phyloP scores from a whole-genome alignment of 2,113 vertebrate species.

The Crotalus horridus region DNA sequence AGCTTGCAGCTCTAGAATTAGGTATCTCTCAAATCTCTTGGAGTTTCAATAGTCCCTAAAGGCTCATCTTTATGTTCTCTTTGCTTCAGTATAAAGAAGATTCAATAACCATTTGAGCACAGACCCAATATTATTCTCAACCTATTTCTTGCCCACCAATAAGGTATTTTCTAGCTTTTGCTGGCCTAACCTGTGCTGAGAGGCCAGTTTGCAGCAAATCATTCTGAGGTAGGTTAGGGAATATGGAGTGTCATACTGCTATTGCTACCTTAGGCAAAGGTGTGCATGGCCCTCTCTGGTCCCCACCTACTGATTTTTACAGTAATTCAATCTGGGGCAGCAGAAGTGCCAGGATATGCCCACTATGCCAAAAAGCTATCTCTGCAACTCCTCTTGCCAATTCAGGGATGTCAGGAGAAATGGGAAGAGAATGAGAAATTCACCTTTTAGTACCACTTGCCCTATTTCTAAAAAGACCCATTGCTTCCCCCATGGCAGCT shows the following conservation, averaged over 20 bases:
- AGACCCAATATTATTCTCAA: not conserved
- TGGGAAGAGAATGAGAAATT: not conserved
- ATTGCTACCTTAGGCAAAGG: not conserved
- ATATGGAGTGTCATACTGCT: not conserved
- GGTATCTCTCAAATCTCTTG: not conserved
- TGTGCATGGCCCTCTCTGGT: not conserved
- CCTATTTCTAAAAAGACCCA: not conserved
- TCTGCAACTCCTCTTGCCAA: not conserved
- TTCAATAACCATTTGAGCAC: not conserved
- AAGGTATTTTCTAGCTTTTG: not conserved
- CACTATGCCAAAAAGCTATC: not conserved
- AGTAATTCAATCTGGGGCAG: not conserved
- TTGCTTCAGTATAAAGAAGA: not conserved
- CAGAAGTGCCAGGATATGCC: not conserved
- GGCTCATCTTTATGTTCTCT: not conserved
- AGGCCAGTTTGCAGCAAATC: not conserved
- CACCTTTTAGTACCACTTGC: not conserved
- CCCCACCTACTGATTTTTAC: not conserved
- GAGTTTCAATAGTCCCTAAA: not conserved
- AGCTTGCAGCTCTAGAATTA: not conserved
- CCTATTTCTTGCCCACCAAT: not conserved
- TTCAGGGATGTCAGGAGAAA: not conserved
- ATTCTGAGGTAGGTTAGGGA: not conserved
- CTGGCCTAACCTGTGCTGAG: not conserved
- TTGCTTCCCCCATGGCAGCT: not conserved